Evolutionary conservation across 1,140 invertebrate species (phyloP).

Genomic region (Sarcophaga bullata): DNA sequence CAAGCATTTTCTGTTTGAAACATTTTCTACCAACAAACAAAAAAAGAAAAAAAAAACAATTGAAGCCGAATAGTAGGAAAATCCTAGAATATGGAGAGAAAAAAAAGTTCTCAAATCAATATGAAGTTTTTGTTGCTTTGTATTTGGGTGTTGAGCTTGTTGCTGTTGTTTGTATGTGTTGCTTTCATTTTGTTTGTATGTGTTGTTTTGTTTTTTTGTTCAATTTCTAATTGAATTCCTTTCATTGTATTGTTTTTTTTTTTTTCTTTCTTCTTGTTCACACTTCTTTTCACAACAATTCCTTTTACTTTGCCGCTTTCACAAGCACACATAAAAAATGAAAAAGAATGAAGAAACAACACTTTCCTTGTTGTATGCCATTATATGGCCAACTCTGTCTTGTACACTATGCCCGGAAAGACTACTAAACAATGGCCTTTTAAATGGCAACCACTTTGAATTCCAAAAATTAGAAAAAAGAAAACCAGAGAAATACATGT

Average conservation of each 20-base stretch:
- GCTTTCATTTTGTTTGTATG: background rate
- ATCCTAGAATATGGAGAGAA: too few species aligned
- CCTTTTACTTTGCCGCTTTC: background rate
- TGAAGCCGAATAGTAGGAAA: too few species aligned
- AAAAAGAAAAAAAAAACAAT: background rate
- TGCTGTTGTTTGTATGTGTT: background rate
- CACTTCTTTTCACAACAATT: background rate
- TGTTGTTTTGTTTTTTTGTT: constrained; percentile 1
- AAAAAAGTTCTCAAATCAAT: background rate
- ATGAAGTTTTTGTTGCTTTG: background rate
- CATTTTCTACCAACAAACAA: background rate
- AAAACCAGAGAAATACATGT: background rate
- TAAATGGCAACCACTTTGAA: constrained; percentile 36
- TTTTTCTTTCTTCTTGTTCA: background rate
- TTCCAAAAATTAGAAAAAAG: background rate
- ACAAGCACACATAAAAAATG: background rate
- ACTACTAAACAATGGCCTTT: constrained; percentile 32
- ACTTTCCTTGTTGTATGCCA: too few species aligned
- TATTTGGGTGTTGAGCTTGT: background rate
- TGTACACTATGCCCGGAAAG: too few species aligned
- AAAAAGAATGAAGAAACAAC: background rate
- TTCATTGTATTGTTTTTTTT: background rate
- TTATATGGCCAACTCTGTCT: too few species aligned
- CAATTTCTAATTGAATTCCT: constrained; percentile 38
- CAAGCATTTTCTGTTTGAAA: constrained; percentile 2